Evolutionary conservation across 2,797 vertebrate genomes (phyloP).

Genomic region (Fistularia commersonii): DNA sequence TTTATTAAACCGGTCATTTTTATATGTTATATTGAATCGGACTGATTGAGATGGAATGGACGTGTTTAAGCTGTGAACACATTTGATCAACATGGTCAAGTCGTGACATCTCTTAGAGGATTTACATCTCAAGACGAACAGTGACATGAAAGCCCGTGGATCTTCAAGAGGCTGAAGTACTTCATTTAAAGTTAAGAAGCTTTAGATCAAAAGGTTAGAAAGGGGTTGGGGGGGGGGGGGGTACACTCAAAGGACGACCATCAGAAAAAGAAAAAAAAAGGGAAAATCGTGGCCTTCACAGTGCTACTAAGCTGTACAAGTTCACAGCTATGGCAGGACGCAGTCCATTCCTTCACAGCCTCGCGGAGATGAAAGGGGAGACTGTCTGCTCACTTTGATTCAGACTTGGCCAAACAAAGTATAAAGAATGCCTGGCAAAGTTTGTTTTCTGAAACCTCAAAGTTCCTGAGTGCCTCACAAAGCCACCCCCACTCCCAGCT

Average conservation of each 20-base stretch:
- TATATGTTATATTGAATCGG: too few species aligned
- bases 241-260: constrained; percentile 65
- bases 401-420: constrained; percentile 58
- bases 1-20: too few species aligned
- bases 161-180: constrained; percentile 76
- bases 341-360: constrained; percentile 64
- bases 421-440: constrained; percentile 59
- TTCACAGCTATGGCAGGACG: constrained; percentile 72
- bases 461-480: constrained; percentile 25
- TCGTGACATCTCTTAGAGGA: constrained; percentile 61
- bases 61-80: constrained; percentile 28
- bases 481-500: too few species aligned
- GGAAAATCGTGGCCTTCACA: constrained; percentile 54
- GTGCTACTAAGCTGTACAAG: constrained; percentile 65
- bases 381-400: constrained; percentile 63
- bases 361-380: constrained; percentile 69
- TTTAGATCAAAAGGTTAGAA: constrained; percentile 78
- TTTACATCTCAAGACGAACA: constrained; percentile 73
- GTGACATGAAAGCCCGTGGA: constrained; percentile 72
- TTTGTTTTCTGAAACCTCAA: constrained; percentile 62
- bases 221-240: constrained; percentile 22
- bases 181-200: constrained; percentile 83
- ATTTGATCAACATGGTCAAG: constrained; percentile 57
- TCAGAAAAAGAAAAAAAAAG: constrained; percentile 22
- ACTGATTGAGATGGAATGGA: too few species aligned